A percentile compares a stretch with the other conserved stretches of the same genome.
phyloP scores from a whole-genome alignment of 35 echinoderm and acorn worm genomes.

The Holothuria glaberrima region DNA sequence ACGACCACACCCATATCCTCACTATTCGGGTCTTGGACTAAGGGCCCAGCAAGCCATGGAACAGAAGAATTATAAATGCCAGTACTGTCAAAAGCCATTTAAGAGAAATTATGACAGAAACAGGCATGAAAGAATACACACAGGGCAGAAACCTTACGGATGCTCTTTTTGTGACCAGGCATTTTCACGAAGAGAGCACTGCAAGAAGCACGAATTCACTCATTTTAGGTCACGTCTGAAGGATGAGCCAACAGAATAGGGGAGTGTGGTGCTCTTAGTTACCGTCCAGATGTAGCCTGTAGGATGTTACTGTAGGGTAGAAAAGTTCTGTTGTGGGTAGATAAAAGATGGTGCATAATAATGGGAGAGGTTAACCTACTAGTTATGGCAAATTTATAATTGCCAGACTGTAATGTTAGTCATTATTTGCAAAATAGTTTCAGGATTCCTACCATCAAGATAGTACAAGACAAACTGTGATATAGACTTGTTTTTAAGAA shows the following conservation, averaged over 20 bases:
- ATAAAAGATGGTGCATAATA: too few species aligned
- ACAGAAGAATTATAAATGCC: constrained; percentile 30
- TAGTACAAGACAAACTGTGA: too few species aligned
- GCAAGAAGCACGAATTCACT: constrained; percentile 34
- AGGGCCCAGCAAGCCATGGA: constrained; percentile 19
- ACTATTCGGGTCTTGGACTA: constrained; percentile 46
- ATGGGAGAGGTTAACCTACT: too few species aligned
- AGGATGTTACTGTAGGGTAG: too few species aligned
- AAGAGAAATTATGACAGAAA: constrained; percentile 53
- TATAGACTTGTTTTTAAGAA: too few species aligned
- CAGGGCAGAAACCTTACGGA: constrained; percentile 47
- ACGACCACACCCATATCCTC: constrained; percentile 26
- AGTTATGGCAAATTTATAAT: too few species aligned
- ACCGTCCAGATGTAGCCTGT: too few species aligned
- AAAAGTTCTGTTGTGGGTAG: too few species aligned
- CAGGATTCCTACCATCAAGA: too few species aligned
- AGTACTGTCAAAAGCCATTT: constrained; percentile 48
- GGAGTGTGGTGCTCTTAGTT: too few species aligned
- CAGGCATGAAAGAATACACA: constrained; percentile 57
- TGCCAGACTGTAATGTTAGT: too few species aligned
- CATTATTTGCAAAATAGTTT: too few species aligned
- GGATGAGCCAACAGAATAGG: background rate
- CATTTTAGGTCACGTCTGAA: constrained; percentile 13
- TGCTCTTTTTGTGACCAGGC: constrained; percentile 47
- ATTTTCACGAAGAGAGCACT: constrained; percentile 40